Base-by-base conservation (phyloP, 2,113 vertebrate genomes). In the Platichthys stellatus region DNA sequence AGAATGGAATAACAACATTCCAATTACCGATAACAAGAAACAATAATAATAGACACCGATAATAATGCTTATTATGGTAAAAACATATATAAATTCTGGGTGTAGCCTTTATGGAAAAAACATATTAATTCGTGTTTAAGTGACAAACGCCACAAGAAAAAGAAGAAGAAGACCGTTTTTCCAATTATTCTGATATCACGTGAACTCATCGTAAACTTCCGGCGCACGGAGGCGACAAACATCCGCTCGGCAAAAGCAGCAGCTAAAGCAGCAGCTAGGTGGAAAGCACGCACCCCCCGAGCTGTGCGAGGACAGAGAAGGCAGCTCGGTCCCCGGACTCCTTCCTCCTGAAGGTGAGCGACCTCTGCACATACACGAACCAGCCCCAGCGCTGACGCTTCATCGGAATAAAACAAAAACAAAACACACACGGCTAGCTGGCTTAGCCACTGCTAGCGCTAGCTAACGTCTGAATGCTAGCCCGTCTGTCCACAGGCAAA, bases 261-360 rank as follows among this genome's bases (percentile, higher is more conserved):
- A 20, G 14, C 17, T 49, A 7, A n/a, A 7, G 51, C 18, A 54
- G 20, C 20, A 20, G 14, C 47, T 51, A 54, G 9, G 12, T 20
- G 54, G 12, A 57, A 57, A 13, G 21, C 54, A 20, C 18, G 21
- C n/a, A 23, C 12, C n/a, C 31, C 31, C 20, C 2, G 8, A 10
- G 24, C n/a, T 5, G 10, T 14, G 21, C n/a, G 21, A 3, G 10
- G 7, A 12, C 63, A 20, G 2, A 53, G 43, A 53, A 68, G 5
- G 15, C 47, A 24, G 12, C 1, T 0, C 9, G 28, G n/a, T 40
- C 0, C 0, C 21, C 10, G 21, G 5, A 11, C 21, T 1, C 24
- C 5, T 2, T 9, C 9, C 3, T 57, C 56, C 56, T 17, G 15
- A 28, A 54, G 65, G 81, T 83, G 56, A 21, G 61, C 23, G 43